Percentiles rank a stretch among this genome's conserved stretches.
These are phyloP conservation scores for Pardosa pseudoannulata DNA, from an alignment of 2,888 invertebrate species.

Conservation along the genomic window DNA sequence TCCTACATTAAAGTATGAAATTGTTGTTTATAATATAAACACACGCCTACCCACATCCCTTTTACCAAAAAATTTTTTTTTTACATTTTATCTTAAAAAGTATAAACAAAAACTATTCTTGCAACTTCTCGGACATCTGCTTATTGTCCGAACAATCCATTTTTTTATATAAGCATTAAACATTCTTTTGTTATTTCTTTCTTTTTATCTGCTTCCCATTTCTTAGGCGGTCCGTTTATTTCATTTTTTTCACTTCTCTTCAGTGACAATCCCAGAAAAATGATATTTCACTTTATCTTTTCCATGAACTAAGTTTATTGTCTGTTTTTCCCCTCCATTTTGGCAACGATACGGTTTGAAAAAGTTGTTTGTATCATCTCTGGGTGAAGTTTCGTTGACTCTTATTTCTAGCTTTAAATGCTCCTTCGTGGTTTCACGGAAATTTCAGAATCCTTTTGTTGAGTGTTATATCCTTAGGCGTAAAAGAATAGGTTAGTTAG, in stretches of 20 bases:
- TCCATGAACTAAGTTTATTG: conserved; percentile 15
- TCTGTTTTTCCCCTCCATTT: conserved; percentile 16
- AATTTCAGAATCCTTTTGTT: neutral
- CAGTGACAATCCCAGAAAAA: conserved; percentile 61
- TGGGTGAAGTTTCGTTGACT: conserved; percentile 18
- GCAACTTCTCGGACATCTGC: conserved; percentile 44
- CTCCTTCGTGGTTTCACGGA: neutral
- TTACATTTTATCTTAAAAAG: neutral
- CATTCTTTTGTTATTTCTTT: conserved; percentile 20
- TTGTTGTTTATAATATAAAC: neutral
- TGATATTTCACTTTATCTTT: conserved; percentile 64
- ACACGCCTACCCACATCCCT: neutral
- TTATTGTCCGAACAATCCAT: conserved; percentile 55
- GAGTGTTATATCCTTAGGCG: neutral
- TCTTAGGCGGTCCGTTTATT: conserved; percentile 23
- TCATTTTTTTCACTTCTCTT: conserved; percentile 32
- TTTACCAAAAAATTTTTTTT: neutral
- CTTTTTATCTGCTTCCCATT: conserved; percentile 41
- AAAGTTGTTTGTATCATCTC: conserved; percentile 38
- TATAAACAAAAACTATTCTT: neutral
- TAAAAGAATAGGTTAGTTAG: neutral
- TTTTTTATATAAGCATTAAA: conserved; percentile 45
- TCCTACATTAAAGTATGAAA: too few relatives aligned
- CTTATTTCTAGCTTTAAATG: conserved; percentile 9
- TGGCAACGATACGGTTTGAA: conserved; percentile 50